These are phyloP conservation scores for Geodia barretti DNA, from an alignment of 37 sponge, comb jelly and placozoan species.

Conservation along the genomic window DNA sequence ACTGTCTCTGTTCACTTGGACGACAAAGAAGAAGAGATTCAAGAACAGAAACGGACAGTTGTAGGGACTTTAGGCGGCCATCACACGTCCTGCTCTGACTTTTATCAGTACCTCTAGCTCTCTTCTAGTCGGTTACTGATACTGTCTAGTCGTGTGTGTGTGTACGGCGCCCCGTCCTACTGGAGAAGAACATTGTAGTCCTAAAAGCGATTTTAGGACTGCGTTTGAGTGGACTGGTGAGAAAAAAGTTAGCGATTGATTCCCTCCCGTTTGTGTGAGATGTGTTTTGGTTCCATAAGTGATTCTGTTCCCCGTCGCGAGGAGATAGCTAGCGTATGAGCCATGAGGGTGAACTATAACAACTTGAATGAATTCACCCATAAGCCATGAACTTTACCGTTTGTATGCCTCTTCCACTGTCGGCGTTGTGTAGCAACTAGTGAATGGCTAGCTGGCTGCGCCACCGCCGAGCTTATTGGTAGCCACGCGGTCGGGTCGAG, in stretches of 20 bases:
- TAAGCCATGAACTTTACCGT: no score
- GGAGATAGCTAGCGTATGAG: slow-evolving; percentile 1
- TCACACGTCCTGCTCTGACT: not conserved
- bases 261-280: not conserved
- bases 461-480: no score
- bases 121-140: not conserved
- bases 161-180: not conserved
- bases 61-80: not conserved
- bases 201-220: slow-evolving; percentile 15
- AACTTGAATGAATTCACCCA: slow-evolving; percentile 57
- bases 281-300: no score
- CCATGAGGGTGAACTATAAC: slow-evolving; percentile 19
- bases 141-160: not conserved
- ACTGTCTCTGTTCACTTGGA: no score
- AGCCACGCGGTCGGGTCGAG: no score
- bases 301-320: no score
- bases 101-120: not conserved
- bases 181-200: not conserved
- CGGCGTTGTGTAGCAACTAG: no score
- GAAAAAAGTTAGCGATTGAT: not conserved
- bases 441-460: no score
- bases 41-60: not conserved
- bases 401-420: no score
- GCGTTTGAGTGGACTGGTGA: slow-evolving; percentile 31
- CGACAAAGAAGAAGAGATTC: not conserved